phyloP scores from a whole-genome alignment of 2,797 vertebrate genomes.

The Cynopterus sphinx region DNA sequence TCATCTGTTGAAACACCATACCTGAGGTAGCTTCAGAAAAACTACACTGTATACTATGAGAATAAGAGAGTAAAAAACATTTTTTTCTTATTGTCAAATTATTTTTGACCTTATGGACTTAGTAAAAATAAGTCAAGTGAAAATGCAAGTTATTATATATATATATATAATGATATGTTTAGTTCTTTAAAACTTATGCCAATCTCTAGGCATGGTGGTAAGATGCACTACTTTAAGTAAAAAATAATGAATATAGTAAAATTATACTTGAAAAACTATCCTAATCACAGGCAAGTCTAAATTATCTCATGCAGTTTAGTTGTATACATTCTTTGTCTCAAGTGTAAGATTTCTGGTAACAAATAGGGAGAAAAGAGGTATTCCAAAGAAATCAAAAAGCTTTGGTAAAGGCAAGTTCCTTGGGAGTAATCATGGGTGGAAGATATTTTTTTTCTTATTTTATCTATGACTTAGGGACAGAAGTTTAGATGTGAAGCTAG shows the following conservation, averaged over 20 bases:
- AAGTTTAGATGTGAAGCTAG: background rate
- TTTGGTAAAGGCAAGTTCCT: background rate
- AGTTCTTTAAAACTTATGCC: background rate
- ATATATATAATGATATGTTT: background rate
- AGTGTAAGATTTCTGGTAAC: background rate
- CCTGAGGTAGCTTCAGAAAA: background rate
- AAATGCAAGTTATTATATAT: background rate
- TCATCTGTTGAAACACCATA: background rate
- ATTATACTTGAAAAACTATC: background rate
- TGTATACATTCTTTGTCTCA: background rate
- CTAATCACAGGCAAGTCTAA: background rate
- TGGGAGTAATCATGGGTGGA: background rate
- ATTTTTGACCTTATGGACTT: background rate
- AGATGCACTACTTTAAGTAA: background rate
- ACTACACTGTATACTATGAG: background rate
- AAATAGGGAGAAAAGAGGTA: background rate
- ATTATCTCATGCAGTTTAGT: background rate
- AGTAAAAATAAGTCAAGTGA: background rate
- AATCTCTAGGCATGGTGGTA: background rate
- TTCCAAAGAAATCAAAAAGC: background rate
- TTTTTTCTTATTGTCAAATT: background rate
- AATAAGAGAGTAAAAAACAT: background rate
- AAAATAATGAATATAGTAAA: background rate
- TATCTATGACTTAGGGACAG: background rate
- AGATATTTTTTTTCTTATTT: background rate